Conservation (phyloP, 1,140 invertebrate species). For the Helicoverpa armigera region DNA sequence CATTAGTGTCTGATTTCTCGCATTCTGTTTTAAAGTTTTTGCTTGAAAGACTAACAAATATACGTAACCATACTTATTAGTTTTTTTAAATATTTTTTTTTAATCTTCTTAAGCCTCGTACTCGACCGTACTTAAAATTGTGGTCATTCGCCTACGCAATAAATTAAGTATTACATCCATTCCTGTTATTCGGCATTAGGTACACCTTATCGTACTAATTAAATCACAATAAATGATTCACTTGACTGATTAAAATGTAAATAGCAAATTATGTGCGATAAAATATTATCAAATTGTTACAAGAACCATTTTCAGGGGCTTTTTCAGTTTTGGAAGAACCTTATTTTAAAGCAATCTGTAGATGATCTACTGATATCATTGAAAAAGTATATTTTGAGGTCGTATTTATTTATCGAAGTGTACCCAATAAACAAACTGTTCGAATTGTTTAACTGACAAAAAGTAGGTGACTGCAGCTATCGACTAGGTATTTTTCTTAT, state of each 20-base stretch:
- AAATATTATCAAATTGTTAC: background rate
- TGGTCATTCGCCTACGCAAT: background rate
- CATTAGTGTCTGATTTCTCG: too few species aligned
- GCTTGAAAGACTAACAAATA: too few species aligned
- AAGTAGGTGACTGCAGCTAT: too few species aligned
- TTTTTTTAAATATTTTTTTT: too few species aligned
- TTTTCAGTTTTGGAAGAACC: background rate
- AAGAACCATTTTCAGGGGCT: background rate
- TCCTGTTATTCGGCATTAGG: background rate
- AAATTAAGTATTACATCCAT: background rate
- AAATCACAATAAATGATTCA: slow-evolving; percentile 45
- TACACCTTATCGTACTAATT: slow-evolving; percentile 42
- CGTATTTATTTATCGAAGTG: background rate
- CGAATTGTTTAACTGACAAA: too few species aligned
- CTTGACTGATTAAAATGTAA: slow-evolving; percentile 15
- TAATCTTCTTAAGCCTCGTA: too few species aligned
- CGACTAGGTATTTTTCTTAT: too few species aligned
- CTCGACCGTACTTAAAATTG: too few species aligned
- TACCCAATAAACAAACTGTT: background rate
- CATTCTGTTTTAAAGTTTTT: too few species aligned
- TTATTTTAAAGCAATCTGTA: background rate
- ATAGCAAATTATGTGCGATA: slow-evolving; percentile 6
- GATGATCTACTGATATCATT: background rate
- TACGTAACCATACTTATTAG: too few species aligned
- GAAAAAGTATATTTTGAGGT: background rate